phyloP scores from a whole-genome alignment of 2,113 vertebrate genomes.

The Dolichallabes microphthalmus region DNA sequence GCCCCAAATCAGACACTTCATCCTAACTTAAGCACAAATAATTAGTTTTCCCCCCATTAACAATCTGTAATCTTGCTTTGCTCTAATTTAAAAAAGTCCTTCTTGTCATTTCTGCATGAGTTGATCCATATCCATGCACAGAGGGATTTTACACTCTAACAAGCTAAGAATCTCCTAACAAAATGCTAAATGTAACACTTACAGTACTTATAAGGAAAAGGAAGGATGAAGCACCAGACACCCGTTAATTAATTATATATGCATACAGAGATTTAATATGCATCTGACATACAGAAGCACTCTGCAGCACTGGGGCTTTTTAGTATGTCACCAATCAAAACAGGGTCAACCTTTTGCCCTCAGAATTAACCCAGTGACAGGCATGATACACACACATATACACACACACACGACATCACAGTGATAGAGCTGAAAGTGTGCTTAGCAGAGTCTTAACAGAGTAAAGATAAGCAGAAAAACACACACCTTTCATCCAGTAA shows the following conservation, averaged over 20 bases:
- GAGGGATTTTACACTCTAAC: not conserved
- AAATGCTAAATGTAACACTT: not conserved
- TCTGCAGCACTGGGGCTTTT: slow-evolving; percentile 16
- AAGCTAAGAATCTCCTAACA: not conserved
- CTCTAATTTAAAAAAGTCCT: not conserved
- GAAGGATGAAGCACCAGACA: slow-evolving; percentile 14
- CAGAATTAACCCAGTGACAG: slow-evolving; percentile 29
- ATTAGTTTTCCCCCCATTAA: not conserved
- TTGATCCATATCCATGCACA: not conserved
- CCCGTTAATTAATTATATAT: slow-evolving; percentile 2
- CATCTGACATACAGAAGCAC: slow-evolving; percentile 24
- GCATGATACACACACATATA: not conserved
- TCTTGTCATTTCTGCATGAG: not conserved
- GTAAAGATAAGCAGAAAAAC: not conserved
- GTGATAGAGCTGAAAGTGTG: slow-evolving; percentile 19
- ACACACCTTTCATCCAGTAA: not conserved
- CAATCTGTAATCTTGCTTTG: not conserved
- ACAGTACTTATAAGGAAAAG: not conserved
- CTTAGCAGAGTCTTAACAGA: not conserved
- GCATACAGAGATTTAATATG: slow-evolving; percentile 3
- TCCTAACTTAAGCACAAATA: not conserved
- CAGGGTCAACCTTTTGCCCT: slow-evolving; percentile 39
- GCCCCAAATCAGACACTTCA: not conserved
- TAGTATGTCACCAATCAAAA: slow-evolving; percentile 27
- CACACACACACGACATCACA: slow-evolving; percentile 10